phyloP scores from a whole-genome alignment of 1,140 invertebrate genomes.

The Cryptotermes secundus region DNA sequence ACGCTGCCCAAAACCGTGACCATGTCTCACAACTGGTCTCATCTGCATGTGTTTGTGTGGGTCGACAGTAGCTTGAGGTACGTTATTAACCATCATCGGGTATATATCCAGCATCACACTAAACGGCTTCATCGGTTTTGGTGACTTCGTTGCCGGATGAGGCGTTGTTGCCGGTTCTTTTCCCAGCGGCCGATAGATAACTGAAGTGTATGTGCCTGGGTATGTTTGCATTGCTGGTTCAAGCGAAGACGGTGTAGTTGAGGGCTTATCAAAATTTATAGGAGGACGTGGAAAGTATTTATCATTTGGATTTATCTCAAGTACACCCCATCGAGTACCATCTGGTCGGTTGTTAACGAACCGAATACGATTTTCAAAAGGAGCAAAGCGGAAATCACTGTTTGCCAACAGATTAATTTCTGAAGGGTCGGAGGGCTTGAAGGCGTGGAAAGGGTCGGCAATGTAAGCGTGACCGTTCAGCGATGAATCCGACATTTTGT shows the following conservation, averaged over 20 bases:
- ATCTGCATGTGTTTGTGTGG: not conserved
- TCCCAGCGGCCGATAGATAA: constrained; percentile 38
- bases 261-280: constrained; percentile 37
- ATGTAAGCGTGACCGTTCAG: constrained; percentile 37
- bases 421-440: constrained; percentile 54
- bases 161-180: not conserved
- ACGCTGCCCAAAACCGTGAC: not conserved
- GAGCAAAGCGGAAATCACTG: constrained; percentile 42
- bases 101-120: constrained; percentile 54
- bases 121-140: constrained; percentile 48
- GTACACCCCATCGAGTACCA: not conserved
- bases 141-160: constrained; percentile 32
- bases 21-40: not conserved
- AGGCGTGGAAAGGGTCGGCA: constrained; percentile 51
- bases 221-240: constrained; percentile 38
- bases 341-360: no score
- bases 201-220: constrained; percentile 35
- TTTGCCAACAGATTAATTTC: constrained; percentile 55
- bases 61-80: not conserved
- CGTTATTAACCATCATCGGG: constrained; percentile 42
- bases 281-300: constrained; percentile 22
- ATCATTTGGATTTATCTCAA: constrained; percentile 24
- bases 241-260: constrained; percentile 26
- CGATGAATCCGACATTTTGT: constrained; percentile 6
- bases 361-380: not conserved